A percentile compares a stretch with the other conserved stretches of the same genome.
These are phyloP conservation scores for Cerastis leucographa DNA, from an alignment of 2,888 invertebrate genomes.

Conservation along the genomic window DNA sequence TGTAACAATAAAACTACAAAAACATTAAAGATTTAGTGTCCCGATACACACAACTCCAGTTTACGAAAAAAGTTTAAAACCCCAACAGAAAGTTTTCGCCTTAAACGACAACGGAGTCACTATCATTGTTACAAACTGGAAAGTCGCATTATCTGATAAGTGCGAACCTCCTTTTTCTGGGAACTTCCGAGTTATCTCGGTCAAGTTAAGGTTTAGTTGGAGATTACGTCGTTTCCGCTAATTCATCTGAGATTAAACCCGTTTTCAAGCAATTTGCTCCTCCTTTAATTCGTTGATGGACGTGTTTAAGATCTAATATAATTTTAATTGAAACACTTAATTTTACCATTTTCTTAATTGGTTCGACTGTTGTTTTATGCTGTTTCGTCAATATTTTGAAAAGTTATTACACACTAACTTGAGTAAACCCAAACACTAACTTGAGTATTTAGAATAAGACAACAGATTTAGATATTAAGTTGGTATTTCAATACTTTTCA, in stretches of 20 bases:
- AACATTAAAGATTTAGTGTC: slow-evolving; percentile 64
- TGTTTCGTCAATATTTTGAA: not conserved
- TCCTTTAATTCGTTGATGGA: slow-evolving; percentile 52
- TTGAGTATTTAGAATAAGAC: not conserved
- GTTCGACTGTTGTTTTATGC: not conserved
- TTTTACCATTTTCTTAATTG: slow-evolving; percentile 23
- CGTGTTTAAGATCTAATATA: slow-evolving; percentile 39
- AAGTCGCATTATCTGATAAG: slow-evolving; percentile 72
- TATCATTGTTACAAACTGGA: slow-evolving; percentile 68
- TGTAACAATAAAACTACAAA: slow-evolving; percentile 65
- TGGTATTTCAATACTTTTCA: not conserved
- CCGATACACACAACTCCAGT: slow-evolving; percentile 62
- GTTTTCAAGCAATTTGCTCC: slow-evolving; percentile 60
- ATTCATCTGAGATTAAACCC: slow-evolving; percentile 64
- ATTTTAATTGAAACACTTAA: slow-evolving; percentile 7
- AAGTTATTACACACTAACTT: not conserved
- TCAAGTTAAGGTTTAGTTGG: slow-evolving; percentile 65
- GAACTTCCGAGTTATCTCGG: slow-evolving; percentile 69
- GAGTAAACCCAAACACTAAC: not conserved
- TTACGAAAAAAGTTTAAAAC: slow-evolving; percentile 69
- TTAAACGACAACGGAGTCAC: slow-evolving; percentile 67
- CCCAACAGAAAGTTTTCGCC: slow-evolving; percentile 66
- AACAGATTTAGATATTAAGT: not conserved
- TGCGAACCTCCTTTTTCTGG: slow-evolving; percentile 68
- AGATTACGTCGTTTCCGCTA: slow-evolving; percentile 67